Base-by-base conservation (phyloP, 2,888 invertebrate genomes). In the Rhyacophila evoluta region DNA sequence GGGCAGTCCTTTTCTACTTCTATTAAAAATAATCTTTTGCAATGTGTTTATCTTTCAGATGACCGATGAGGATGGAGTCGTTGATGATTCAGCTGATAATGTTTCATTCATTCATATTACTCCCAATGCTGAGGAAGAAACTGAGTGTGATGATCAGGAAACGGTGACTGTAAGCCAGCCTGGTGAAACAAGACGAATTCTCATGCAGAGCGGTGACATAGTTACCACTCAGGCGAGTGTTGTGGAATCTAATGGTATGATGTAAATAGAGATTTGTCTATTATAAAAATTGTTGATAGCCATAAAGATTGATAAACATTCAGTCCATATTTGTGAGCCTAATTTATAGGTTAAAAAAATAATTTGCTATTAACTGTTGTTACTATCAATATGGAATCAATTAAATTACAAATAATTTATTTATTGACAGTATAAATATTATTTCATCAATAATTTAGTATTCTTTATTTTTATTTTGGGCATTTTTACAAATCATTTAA, bases 191-290 rank as follows among this genome's bases (percentile, higher is more conserved):
- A 78, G 75, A 19, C 19, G 78, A 15, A 74, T 78, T 25, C 27
- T 78, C 27, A 28, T 78, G 75, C 74, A 78, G 41, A 78, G 55
- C 33, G 78, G 78, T 19, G 69, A 78, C 6, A 78, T 78, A 3
- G 78, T 78, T n/a, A 33, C 78, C 6, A 70, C 72, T 19, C 27
- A 28, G 69, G 33, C 29, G 28, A 69, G 19, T 55, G 19, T 19
- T 55, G 55, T 29, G 1, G 69, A 69, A 69, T 29, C 29, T 12
- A 69, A 28, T 1, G 69, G 69, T 69, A 28, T 1, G 3, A 28
- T 69, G 19, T 15, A 5, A 25, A 55, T 69, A 1, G 1, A 33
- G 12, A 1, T 39, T 39, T 39, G 0, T 39, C 12, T 1, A 1
- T 12, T 39, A n/a, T 12, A 2, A n/a, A 39, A 33, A 33, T 33